phyloP scores from a whole-genome alignment of 2,113 vertebrate genomes.

The Oryzias woworae region DNA sequence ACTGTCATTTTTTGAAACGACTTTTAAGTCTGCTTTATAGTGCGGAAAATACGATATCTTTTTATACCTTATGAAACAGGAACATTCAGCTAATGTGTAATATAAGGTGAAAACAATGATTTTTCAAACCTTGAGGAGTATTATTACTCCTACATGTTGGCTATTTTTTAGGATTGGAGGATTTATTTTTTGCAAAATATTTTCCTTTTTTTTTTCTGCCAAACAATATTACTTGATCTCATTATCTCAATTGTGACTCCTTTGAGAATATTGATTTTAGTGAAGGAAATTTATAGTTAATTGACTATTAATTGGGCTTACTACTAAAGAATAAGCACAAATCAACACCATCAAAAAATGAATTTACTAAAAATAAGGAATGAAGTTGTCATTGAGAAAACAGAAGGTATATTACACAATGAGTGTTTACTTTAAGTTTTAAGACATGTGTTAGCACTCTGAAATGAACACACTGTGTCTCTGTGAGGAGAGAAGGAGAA shows the following conservation, averaged over 20 bases:
- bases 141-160: no score
- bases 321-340: conserved; percentile 38
- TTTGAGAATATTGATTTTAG: conserved; percentile 6
- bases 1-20: no score
- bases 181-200: no score
- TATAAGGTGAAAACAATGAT: no score
- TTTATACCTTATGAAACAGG: no score
- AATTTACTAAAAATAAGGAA: conserved; percentile 13
- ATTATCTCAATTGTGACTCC: conserved; percentile 3
- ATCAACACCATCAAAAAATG: conserved; percentile 16
- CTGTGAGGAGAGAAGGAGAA: conserved; percentile 31
- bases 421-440: background rate
- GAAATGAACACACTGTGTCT: conserved; percentile 4
- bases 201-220: no score
- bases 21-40: no score
- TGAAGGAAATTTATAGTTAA: background rate
- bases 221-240: no score
- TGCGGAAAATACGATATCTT: no score
- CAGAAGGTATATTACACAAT: background rate
- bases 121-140: no score
- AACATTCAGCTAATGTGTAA: no score
- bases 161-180: no score
- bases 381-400: conserved; percentile 12
- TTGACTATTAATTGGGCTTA: conserved; percentile 12
- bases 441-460: conserved; percentile 6